Base-by-base conservation (phyloP, 2,113 vertebrate genomes). In the Channa argus region DNA sequence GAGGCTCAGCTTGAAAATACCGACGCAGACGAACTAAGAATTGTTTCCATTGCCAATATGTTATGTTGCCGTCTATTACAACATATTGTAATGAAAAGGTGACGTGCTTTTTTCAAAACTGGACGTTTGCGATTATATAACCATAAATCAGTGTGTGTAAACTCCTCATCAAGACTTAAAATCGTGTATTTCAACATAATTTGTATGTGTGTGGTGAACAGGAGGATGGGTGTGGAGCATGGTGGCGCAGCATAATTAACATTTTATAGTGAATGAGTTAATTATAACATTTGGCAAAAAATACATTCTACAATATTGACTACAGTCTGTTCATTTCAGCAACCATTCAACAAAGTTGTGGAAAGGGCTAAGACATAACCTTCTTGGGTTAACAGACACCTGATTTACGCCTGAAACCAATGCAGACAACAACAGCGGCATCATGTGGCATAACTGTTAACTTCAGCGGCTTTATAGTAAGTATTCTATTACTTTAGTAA, bases 1-100 rank as follows among this genome's bases (percentile, higher is more conserved):
- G 64, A 7, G 86, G 82, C 34, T 55, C 75, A 3, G 36, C 79
- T 87, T 15, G 61, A 80, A 85, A 75, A 80, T 49, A 83, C n/a
- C 38, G 11, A 49, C 3, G 3, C 46, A 34, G 41, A 24, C 24
- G 24, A 24, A 24, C 24, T 24, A 24, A 24, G 24, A 24, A 24
- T 24, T 24, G 24, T 24, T 24, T 24, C 24, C 24, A 24, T 1
- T 24, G 24, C 24, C 24, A 24, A 24, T 14, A 5, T 2, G 9
- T 37, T 12, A 37, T 24, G 41, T 61, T 41, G 36, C 15, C 7
- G 0, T 1, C 13, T 60, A 10, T 24, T 24, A 24, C 24, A 24
- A 24, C 15, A 49, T n/a, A 41, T 41, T 34, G 12, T 2, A 56
- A 46, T 11, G 6, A 44, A 34, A 51, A 14, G 3, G 14, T 6